Conservation (phyloP, 2,113 vertebrate genomes). For the Toxostoma redivivum region DNA sequence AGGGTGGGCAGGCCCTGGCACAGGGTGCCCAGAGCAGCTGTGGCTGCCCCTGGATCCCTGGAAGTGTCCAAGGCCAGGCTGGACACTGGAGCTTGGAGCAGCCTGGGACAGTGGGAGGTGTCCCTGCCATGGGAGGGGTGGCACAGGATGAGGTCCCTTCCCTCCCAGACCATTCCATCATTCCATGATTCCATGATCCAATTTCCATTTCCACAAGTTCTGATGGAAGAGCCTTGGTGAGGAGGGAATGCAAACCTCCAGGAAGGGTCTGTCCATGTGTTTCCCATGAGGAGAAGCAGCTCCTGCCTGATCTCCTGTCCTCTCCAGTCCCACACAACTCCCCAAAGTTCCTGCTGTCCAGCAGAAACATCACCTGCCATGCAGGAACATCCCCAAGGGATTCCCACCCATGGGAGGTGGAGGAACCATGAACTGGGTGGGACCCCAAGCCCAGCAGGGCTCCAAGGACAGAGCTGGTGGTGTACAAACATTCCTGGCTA, state of each 20-base stretch:
- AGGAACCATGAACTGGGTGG: not conserved
- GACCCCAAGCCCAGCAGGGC: not conserved
- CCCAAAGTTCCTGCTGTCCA: not conserved
- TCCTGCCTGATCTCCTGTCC: not conserved
- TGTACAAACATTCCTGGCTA: not conserved
- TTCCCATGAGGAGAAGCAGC: not conserved
- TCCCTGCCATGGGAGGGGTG: not conserved
- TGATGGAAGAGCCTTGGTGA: not conserved
- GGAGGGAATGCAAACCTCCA: not conserved
- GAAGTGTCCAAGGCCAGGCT: not conserved
- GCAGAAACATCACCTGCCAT: not conserved
- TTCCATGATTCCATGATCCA: not conserved
- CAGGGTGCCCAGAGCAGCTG: not conserved
- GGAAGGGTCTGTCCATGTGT: not conserved
- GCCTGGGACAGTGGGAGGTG: not conserved
- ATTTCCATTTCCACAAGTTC: not conserved
- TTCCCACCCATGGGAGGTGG: not conserved
- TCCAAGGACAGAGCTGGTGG: not conserved
- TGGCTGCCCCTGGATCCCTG: not conserved
- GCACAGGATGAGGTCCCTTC: fast-evolving
- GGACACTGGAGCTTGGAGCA: not conserved
- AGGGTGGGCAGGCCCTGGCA: not conserved
- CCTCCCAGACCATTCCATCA: not conserved
- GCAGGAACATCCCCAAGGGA: not conserved
- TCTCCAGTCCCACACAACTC: not conserved